Percentiles rank a stretch among this genome's conserved stretches.
Evolutionary conservation across 1,140 invertebrate species (phyloP).

Genomic region (Ceratina australensis): DNA sequence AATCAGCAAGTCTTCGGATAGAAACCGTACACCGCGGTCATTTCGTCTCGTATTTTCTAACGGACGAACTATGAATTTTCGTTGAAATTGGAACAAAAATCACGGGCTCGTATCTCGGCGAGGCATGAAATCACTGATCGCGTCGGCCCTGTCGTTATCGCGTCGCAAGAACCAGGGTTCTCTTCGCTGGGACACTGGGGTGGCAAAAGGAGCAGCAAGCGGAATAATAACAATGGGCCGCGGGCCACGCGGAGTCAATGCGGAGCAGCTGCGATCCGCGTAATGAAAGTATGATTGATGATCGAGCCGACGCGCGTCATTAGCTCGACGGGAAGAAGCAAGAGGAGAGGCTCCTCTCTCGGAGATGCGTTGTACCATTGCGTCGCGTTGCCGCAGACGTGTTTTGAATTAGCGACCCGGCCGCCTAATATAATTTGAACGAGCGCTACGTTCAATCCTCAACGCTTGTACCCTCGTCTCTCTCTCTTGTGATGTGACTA

Average conservation of each 20-base stretch:
- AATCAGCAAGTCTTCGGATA: too few species aligned
- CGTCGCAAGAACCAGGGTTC: slow-evolving; percentile 13
- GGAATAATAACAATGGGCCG: slow-evolving; percentile 75
- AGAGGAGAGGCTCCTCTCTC: slow-evolving; percentile 12
- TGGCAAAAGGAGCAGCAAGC: slow-evolving; percentile 9
- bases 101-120: not conserved
- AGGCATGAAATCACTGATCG: slow-evolving; percentile 43
- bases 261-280: slow-evolving; percentile 73
- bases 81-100: slow-evolving; percentile 11
- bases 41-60: too few species aligned
- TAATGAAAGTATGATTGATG: slow-evolving; percentile 81
- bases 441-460: slow-evolving; percentile 10
- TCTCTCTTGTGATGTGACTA: not conserved
- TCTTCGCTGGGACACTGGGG: not conserved
- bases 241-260: slow-evolving; percentile 72
- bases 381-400: not conserved
- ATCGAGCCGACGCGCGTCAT: slow-evolving; percentile 72
- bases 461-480: not conserved
- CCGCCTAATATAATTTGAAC: slow-evolving; percentile 44
- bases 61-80: too few species aligned
- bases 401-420: slow-evolving; percentile 54
- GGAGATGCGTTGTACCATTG: not conserved
- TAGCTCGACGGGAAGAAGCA: slow-evolving; percentile 64
- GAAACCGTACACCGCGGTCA: too few species aligned
- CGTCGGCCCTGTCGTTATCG: slow-evolving; percentile 33